Conservation (phyloP, 2,888 invertebrate genomes). For the Aethes cnicana region DNA sequence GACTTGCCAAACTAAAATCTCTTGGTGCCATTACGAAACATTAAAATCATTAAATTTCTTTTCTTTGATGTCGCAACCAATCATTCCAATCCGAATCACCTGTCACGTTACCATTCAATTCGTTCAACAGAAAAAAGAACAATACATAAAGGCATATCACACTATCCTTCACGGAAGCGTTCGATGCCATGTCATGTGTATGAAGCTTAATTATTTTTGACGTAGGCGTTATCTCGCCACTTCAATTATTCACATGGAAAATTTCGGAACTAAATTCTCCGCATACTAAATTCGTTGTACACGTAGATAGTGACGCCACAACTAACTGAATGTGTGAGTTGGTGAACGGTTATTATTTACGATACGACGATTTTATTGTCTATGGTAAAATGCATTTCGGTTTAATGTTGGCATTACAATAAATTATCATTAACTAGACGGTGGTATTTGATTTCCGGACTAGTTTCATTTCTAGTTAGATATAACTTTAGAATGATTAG, state of each 20-base stretch:
- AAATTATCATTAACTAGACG: too few relatives aligned
- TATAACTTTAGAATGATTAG: too few relatives aligned
- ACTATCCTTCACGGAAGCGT: neutral
- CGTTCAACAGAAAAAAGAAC: neutral
- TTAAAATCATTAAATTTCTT: neutral
- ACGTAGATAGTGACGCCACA: too few relatives aligned
- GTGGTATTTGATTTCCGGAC: too few relatives aligned
- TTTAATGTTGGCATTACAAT: too few relatives aligned
- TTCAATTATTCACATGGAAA: too few relatives aligned
- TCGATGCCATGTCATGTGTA: neutral
- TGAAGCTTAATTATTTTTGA: neutral
- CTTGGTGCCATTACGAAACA: neutral
- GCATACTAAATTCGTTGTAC: too few relatives aligned
- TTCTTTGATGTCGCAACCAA: neutral
- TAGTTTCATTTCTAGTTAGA: too few relatives aligned
- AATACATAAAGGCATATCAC: neutral
- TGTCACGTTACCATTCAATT: neutral
- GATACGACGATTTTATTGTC: neutral
- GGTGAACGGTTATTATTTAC: neutral
- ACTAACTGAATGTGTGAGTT: too few relatives aligned
- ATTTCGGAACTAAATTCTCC: too few relatives aligned
- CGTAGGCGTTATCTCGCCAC: slow-evolving; percentile 1
- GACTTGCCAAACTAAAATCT: neutral
- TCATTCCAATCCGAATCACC: neutral
- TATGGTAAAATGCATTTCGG: too few relatives aligned